Conservation (phyloP, 1,140 invertebrate genomes). For the Schmidtea mediterranea region DNA sequence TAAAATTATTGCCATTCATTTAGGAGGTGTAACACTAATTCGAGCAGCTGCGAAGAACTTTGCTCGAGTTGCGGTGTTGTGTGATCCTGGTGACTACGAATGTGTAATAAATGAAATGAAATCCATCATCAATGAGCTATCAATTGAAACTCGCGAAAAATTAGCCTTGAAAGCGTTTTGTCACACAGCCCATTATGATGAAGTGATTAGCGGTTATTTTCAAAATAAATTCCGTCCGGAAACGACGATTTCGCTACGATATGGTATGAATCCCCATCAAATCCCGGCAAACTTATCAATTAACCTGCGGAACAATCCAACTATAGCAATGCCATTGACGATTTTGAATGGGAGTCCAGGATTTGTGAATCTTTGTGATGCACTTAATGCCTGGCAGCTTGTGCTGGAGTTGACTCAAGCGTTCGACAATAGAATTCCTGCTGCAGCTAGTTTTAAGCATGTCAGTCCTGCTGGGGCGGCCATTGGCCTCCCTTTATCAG, state of each 20-base stretch:
- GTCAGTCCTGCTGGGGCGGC: conserved; percentile 80
- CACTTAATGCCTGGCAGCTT: conserved; percentile 80
- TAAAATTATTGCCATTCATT: conserved; percentile 90
- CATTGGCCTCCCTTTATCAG: conserved; percentile 42
- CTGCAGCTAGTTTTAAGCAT: conserved; percentile 88
- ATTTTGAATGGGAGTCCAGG: conserved; percentile 79
- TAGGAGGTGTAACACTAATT: conserved; percentile 68
- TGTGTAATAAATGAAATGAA: neutral
- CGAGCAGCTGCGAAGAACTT: conserved; percentile 90
- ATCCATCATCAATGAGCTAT: too few relatives aligned
- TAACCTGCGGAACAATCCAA: conserved; percentile 16
- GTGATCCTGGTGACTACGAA: conserved; percentile 66
- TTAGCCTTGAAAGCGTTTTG: too few relatives aligned
- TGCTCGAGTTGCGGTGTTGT: conserved; percentile 66
- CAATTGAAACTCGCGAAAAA: neutral
- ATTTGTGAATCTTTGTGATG: conserved; percentile 88
- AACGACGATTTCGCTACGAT: conserved; percentile 37
- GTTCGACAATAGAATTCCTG: conserved; percentile 40
- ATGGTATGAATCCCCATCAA: conserved; percentile 94
- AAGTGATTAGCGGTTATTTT: neutral
- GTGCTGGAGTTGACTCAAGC: conserved; percentile 58
- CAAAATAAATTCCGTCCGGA: neutral
- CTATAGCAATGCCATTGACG: conserved; percentile 8
- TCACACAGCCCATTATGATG: too few relatives aligned
- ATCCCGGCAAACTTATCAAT: conserved; percentile 56